A percentile compares a stretch with the other conserved stretches of the same genome.
Conservation (phyloP, 2,797 vertebrate species). For the Coranthus polyacanthus region DNA sequence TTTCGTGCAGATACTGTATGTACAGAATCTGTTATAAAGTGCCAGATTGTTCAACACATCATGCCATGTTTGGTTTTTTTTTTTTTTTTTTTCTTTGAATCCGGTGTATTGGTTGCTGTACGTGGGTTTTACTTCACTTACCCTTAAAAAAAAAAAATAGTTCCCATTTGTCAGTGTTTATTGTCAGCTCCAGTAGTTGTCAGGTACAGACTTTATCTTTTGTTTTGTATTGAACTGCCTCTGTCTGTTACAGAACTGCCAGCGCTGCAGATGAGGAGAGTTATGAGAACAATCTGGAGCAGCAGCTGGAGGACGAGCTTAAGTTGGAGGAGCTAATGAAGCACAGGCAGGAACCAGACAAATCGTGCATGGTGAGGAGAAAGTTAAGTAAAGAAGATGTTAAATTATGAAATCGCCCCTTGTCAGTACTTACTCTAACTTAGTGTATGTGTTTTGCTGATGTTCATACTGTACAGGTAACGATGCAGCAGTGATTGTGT, state of each 20-base stretch:
- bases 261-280: constrained; percentile 88
- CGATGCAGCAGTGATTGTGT: constrained; percentile 93
- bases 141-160: background rate
- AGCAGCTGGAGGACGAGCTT: constrained; percentile 92
- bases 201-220: background rate
- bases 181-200: constrained; percentile 1
- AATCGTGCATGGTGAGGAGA: constrained; percentile 90
- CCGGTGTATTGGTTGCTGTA: too few relatives aligned
- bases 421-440: constrained; percentile 16
- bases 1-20: background rate
- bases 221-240: background rate
- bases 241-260: constrained; percentile 79
- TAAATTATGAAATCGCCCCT: constrained; percentile 4
- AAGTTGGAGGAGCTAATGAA: constrained; percentile 93
- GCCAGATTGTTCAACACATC: too few relatives aligned
- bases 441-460: constrained; percentile 29
- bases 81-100: too few relatives aligned
- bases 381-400: constrained; percentile 12
- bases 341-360: constrained; percentile 90
- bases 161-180: background rate
- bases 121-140: background rate
- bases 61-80: too few relatives aligned
- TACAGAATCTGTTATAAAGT: too few relatives aligned
- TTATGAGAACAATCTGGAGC: constrained; percentile 92
- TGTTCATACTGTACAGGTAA: constrained; percentile 89